Evolutionary conservation across 2,888 invertebrate species (phyloP).

Genomic region (Orchestes rusci): DNA sequence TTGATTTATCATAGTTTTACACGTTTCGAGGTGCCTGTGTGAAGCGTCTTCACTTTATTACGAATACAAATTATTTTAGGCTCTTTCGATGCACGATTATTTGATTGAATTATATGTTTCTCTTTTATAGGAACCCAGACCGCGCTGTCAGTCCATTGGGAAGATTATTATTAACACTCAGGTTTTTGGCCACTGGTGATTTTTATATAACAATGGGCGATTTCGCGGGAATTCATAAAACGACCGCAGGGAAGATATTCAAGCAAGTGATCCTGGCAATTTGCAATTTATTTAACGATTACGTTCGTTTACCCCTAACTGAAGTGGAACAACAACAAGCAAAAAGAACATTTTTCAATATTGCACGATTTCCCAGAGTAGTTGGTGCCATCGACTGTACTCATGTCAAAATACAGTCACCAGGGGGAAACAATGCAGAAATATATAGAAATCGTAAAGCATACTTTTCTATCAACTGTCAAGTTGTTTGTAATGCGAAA

Average conservation of each 20-base stretch:
- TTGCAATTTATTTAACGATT: slow-evolving; percentile 8
- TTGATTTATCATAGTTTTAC: no score
- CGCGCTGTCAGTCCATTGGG: background rate
- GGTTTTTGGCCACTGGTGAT: slow-evolving; percentile 18
- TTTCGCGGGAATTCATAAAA: slow-evolving; percentile 10
- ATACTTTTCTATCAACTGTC: slow-evolving; percentile 11
- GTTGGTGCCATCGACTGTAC: slow-evolving; percentile 9
- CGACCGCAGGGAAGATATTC: slow-evolving; percentile 10
- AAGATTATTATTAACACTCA: slow-evolving; percentile 2
- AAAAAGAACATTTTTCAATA: slow-evolving; percentile 22
- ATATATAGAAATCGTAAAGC: slow-evolving; percentile 12
- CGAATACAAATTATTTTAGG: no score
- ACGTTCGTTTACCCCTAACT: slow-evolving; percentile 17
- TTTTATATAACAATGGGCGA: slow-evolving; percentile 12
- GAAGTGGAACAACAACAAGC: slow-evolving; percentile 12
- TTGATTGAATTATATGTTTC: no score
- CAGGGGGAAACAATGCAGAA: slow-evolving; percentile 9
- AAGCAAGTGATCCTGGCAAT: slow-evolving; percentile 10
- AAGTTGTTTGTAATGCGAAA: slow-evolving; percentile 8
- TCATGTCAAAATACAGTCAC: slow-evolving; percentile 2
- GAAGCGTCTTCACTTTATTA: no score
- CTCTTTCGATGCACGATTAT: no score
- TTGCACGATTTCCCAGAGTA: slow-evolving; percentile 25
- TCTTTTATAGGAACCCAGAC: background rate
- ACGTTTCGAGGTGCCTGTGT: no score